A percentile compares a stretch with the other conserved stretches of the same genome.
Evolutionary conservation across 1,140 invertebrate genomes (phyloP).

Genomic region (Drosophila tropicalis): DNA sequence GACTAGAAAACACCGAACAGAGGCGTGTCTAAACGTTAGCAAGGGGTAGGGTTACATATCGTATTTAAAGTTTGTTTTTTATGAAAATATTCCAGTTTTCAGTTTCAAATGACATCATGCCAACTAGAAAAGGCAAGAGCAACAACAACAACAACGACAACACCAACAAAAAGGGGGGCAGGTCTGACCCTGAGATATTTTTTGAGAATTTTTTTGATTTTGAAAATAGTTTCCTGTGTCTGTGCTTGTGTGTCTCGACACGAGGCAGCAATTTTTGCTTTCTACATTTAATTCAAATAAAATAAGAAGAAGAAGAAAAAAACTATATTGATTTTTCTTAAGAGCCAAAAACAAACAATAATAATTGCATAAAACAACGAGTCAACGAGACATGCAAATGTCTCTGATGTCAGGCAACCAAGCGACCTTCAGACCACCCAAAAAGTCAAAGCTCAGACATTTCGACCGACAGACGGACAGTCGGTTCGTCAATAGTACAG

Average conservation of each 20-base stretch:
- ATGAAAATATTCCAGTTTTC: background rate
- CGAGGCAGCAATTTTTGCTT: too few relatives aligned
- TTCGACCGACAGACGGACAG: background rate
- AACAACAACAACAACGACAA: too few relatives aligned
- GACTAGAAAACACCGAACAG: background rate
- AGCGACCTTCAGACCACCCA: constrained; percentile 54
- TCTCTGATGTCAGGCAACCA: constrained; percentile 32
- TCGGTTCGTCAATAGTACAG: background rate
- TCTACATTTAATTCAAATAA: too few relatives aligned
- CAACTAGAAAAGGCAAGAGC: background rate
- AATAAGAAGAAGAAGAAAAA: too few relatives aligned
- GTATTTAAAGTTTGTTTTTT: background rate
- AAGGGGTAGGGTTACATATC: constrained; percentile 1
- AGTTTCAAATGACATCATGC: constrained; percentile 28
- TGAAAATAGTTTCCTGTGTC: too few relatives aligned
- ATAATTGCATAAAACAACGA: constrained; percentile 44
- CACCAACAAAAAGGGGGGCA: background rate
- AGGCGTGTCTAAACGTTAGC: background rate
- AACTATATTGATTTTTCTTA: constrained; percentile 46
- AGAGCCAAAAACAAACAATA: constrained; percentile 6
- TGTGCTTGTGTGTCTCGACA: too few relatives aligned
- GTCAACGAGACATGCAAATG: constrained; percentile 39
- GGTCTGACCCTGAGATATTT: constrained; percentile 1
- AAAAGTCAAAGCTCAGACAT: constrained; percentile 57
- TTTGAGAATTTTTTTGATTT: background rate